Conservation (phyloP, 2,888 invertebrate genomes). For the Torymus auratus region DNA sequence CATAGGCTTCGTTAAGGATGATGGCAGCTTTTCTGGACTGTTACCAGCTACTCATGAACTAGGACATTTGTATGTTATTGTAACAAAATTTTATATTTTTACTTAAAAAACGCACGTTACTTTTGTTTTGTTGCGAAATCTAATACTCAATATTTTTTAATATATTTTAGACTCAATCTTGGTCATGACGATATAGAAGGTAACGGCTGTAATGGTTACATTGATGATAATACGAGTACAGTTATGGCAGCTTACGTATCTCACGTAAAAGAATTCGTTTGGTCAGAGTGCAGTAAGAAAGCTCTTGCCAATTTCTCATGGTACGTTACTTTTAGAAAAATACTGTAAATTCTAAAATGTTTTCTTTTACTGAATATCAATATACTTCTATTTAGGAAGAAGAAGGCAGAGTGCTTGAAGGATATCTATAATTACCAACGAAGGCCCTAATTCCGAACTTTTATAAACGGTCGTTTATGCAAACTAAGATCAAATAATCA, state of each 20-base stretch:
- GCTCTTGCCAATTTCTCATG: background rate
- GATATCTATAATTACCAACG: no score
- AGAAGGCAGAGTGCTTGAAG: no score
- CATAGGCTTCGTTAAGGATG: conserved; percentile 66
- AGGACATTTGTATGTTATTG: conserved; percentile 67
- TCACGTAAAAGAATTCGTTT: background rate
- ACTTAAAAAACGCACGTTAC: no score
- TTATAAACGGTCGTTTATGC: no score
- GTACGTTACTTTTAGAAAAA: no score
- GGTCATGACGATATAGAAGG: conserved; percentile 10
- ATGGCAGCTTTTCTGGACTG: conserved; percentile 69
- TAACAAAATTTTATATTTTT: no score
- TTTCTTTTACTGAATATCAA: no score
- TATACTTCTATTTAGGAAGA: no score
- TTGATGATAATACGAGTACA: background rate
- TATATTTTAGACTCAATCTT: conserved; percentile 11
- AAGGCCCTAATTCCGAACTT: no score
- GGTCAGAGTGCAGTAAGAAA: conserved; percentile 17
- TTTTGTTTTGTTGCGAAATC: no score
- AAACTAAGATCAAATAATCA: no score
- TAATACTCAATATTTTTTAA: background rate
- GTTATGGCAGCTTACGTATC: background rate
- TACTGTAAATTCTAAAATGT: no score
- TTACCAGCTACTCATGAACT: conserved; percentile 68
- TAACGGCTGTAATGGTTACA: background rate